These are phyloP conservation scores for Listronotus oregonensis DNA, from an alignment of 1,140 invertebrate species.

Conservation along the genomic window DNA sequence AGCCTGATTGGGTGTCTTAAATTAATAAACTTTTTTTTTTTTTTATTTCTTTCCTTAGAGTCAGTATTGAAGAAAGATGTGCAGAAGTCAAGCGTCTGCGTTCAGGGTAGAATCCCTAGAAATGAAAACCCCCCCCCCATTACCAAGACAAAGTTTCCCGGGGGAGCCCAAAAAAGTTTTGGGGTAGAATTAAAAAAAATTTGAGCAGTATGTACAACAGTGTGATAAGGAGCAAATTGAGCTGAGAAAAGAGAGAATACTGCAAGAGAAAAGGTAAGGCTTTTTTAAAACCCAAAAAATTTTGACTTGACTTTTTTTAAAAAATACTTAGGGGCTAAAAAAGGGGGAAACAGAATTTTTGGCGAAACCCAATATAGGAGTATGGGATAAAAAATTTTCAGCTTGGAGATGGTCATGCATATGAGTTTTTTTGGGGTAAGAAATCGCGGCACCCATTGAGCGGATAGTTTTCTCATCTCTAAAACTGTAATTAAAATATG, in stretches of 20 bases:
- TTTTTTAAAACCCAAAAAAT: not conserved
- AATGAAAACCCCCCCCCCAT: conserved; percentile 39
- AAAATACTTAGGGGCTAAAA: no score
- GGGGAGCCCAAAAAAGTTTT: conserved; percentile 38
- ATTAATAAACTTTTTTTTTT: no score
- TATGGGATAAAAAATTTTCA: no score
- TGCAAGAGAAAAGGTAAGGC: conserved; percentile 36
- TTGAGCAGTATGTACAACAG: conserved; percentile 49
- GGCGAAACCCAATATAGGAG: no score
- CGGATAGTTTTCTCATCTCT: no score
- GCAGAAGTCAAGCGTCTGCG: conserved; percentile 41
- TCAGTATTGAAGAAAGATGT: conserved; percentile 42
- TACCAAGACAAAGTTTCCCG: conserved; percentile 33
- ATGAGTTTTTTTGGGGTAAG: no score
- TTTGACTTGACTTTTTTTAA: no score
- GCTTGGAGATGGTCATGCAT: no score
- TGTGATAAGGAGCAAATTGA: conserved; percentile 45
- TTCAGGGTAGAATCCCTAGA: conserved; percentile 41
- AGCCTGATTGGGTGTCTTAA: no score
- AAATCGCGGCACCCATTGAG: no score
- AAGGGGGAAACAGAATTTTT: no score
- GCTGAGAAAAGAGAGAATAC: conserved; percentile 42
- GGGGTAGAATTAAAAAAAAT: conserved; percentile 42
- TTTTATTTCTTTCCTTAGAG: conserved; percentile 19
- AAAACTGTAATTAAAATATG: no score